Base-by-base conservation (phyloP, 2,888 invertebrate genomes). In the Stegana nigrithorax region DNA sequence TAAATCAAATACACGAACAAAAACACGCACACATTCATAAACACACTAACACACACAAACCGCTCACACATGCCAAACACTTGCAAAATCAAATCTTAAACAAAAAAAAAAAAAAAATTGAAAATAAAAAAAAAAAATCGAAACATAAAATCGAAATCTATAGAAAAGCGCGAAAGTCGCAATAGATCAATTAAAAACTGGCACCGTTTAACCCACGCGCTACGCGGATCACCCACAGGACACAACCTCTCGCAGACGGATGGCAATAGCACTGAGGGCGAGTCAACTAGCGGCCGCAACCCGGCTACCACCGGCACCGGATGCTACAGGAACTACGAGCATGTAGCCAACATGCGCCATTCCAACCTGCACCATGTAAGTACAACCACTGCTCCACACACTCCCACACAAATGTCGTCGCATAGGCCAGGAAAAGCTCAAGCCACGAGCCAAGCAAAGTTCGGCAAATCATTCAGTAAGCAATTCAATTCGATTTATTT, bases 161-260 rank as follows among this genome's bases (percentile, higher is more conserved):
- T 51, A 84, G 85, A 85, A 83, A 85, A 84, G 76, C 85, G 85
- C 76, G 84, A 85, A 82, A 84, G 81, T 80, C 85, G 84, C 82
- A 83, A 78, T 81, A 83, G 84, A 82, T 83, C 85, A 73, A 79
- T 85, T 70, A 84, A 82, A 81, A 86, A 85, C 83, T 86, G 86
- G 86, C 84, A 85, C 79, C 85, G 86, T 81, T 82, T 86, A 84
- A 86, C 85, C 78, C 82, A 86, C 82, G 85, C 86, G 84, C 83
- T 85, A 82, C 86, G 85, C 81, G 83, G 85, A 78, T 85, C 83
- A 82, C 84, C 83, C 84, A 85, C 90, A 94, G 95, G 94, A 90
- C 94, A 95, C 90, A 94, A 94, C 90, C 89, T 94, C 90, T 93
- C 94, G 86, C 93, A 94, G 88, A 92, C 90, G 84, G 94, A 94